Evolutionary conservation across 1,140 invertebrate genomes (phyloP).

Genomic region (Anthonomus grandis): DNA sequence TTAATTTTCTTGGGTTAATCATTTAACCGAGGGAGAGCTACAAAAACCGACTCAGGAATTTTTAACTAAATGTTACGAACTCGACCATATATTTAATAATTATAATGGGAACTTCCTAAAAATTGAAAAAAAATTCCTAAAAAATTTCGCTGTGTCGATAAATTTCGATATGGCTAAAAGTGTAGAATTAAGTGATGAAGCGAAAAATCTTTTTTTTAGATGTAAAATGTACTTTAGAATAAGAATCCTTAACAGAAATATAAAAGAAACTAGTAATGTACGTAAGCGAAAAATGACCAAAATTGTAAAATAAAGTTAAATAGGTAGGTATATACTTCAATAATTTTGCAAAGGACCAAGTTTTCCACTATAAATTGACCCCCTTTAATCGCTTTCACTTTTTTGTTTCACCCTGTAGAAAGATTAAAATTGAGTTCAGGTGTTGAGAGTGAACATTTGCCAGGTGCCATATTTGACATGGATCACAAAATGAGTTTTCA

Average conservation of each 20-base stretch:
- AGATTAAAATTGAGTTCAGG: too few relatives aligned
- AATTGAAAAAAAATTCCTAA: constrained; percentile 6
- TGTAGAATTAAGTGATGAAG: constrained; percentile 1
- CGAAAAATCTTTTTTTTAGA: constrained; percentile 11
- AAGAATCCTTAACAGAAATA: constrained; percentile 7
- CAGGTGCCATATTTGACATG: too few relatives aligned
- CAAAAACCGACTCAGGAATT: constrained; percentile 7
- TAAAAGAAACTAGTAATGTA: constrained; percentile 6
- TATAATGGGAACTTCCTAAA: constrained; percentile 12
- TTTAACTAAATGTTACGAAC: constrained; percentile 2
- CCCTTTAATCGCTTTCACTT: too few relatives aligned
- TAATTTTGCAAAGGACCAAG: too few relatives aligned
- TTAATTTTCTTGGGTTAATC: constrained; percentile 18
- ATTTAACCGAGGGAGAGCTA: constrained; percentile 11
- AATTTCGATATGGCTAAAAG: constrained; percentile 3
- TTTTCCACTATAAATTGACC: too few relatives aligned
- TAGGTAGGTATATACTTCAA: too few relatives aligned
- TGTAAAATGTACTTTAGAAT: constrained; percentile 8
- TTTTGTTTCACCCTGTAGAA: too few relatives aligned
- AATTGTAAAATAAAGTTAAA: constrained; percentile 17
- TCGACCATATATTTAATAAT: constrained; percentile 16
- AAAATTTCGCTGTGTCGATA: constrained; percentile 5
- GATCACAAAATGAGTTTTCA: too few relatives aligned
- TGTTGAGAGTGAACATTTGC: too few relatives aligned
- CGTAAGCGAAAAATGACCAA: constrained; percentile 16